Evolutionary conservation across 2,113 vertebrate genomes (phyloP).

Genomic region (Thalassoma bifasciatum): DNA sequence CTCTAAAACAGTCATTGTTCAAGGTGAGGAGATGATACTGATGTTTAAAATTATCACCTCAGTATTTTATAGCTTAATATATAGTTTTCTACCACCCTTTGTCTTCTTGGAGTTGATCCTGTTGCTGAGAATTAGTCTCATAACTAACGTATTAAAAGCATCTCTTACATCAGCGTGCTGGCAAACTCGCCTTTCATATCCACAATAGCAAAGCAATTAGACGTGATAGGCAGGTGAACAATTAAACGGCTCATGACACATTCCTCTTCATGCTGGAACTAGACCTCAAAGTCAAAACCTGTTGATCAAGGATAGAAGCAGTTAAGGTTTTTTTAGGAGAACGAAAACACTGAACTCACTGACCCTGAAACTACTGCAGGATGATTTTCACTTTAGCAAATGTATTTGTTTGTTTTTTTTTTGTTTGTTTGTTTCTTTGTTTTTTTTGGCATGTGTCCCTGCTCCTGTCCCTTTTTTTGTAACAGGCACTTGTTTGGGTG

Average conservation of each 20-base stretch:
- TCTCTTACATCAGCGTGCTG: background rate
- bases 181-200: background rate
- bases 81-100: no score
- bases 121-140: background rate
- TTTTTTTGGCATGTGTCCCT: no score
- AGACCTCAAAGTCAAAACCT: slow-evolving; percentile 1
- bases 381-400: no score
- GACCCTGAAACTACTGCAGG: no score
- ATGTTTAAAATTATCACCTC: no score
- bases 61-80: background rate
- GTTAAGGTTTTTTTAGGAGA: background rate
- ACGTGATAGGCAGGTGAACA: background rate
- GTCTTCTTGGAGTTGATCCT: no score
- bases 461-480: no score
- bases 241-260: background rate
- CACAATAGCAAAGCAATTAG: background rate
- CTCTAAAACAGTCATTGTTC: background rate
- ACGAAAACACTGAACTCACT: no score
- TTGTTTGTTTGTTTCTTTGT: no score
- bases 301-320: background rate
- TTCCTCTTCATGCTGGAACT: background rate
- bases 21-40: background rate
- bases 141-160: background rate
- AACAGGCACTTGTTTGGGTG: no score
- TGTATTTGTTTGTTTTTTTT: no score